Conservation (phyloP, 2,888 invertebrate genomes). For the Arenicola marina region DNA sequence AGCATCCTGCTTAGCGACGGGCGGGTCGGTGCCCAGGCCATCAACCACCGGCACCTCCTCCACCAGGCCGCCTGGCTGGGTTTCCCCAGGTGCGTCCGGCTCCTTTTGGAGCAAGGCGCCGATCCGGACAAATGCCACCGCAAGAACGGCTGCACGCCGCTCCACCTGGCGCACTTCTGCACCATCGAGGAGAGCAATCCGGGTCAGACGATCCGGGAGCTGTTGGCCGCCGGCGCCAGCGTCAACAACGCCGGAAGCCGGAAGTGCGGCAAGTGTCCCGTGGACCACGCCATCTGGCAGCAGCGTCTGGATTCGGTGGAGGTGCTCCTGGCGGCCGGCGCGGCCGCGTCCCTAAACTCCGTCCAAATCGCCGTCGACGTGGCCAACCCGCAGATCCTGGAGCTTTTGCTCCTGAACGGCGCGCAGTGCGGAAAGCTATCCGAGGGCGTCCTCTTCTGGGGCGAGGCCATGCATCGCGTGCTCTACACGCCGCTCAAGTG, state of each 20-base stretch:
- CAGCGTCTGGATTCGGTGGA: constrained; percentile 31
- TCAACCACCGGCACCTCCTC: constrained; percentile 27
- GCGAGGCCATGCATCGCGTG: constrained; percentile 29
- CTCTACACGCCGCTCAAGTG: constrained; percentile 30
- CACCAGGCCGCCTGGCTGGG: constrained; percentile 37
- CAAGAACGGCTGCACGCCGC: constrained; percentile 37
- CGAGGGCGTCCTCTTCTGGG: constrained; percentile 28
- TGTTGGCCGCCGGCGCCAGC: constrained; percentile 30
- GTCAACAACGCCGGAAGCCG: constrained; percentile 31
- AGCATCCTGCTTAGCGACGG: constrained; percentile 18
- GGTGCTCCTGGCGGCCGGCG: constrained; percentile 18
- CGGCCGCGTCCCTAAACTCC: constrained; percentile 26
- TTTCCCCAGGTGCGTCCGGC: constrained; percentile 27
- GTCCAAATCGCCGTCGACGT: constrained; percentile 33
- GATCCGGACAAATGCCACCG: constrained; percentile 29
- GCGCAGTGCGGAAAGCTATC: constrained; percentile 29
- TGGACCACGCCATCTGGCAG: constrained; percentile 35
- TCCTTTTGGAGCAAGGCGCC: constrained; percentile 31
- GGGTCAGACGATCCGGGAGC: constrained; percentile 24
- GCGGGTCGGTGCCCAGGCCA: constrained; percentile 12
- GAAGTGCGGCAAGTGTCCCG: constrained; percentile 29
- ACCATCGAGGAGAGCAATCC: constrained; percentile 35
- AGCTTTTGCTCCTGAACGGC: constrained; percentile 28
- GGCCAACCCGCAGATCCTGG: constrained; percentile 31
- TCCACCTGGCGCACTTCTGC: constrained; percentile 37